phyloP scores from a whole-genome alignment of 2,113 vertebrate genomes.

The Vidua macroura region DNA sequence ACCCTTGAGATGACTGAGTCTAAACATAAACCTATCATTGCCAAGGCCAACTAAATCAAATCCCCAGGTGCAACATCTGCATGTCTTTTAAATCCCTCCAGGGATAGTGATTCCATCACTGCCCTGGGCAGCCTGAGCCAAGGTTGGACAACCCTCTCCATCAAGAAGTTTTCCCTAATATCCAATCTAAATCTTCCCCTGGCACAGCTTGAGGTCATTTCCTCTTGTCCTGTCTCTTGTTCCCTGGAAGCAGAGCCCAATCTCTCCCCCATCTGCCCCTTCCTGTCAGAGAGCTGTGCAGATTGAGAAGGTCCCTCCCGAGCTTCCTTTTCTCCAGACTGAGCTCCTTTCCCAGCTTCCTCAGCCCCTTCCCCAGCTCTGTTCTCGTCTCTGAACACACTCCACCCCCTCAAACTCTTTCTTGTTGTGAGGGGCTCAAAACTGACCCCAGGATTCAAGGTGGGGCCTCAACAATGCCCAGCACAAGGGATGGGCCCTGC shows the following conservation, averaged over 20 bases:
- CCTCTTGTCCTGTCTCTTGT: background rate
- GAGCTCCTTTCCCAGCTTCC: background rate
- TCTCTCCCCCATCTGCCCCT: background rate
- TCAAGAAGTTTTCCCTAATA: background rate
- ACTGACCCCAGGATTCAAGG: background rate
- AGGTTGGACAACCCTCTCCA: background rate
- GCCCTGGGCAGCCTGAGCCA: background rate
- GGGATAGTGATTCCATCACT: background rate
- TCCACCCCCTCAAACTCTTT: background rate
- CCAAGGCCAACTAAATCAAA: background rate
- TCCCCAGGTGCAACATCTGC: no score
- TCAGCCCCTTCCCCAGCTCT: background rate
- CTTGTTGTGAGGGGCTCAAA: background rate
- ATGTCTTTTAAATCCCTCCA: background rate
- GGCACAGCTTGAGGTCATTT: accelerated
- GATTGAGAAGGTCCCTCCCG: accelerated
- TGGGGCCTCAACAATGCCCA: no score
- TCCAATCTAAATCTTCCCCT: background rate
- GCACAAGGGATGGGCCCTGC: background rate
- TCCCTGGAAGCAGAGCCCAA: accelerated
- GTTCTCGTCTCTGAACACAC: accelerated
- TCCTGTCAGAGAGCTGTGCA: background rate
- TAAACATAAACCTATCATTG: background rate
- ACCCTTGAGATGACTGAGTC: background rate
- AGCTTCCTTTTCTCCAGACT: background rate